These are phyloP conservation scores for Hypotaenidia okinawae DNA, from an alignment of 2,797 vertebrate species.

Conservation along the genomic window DNA sequence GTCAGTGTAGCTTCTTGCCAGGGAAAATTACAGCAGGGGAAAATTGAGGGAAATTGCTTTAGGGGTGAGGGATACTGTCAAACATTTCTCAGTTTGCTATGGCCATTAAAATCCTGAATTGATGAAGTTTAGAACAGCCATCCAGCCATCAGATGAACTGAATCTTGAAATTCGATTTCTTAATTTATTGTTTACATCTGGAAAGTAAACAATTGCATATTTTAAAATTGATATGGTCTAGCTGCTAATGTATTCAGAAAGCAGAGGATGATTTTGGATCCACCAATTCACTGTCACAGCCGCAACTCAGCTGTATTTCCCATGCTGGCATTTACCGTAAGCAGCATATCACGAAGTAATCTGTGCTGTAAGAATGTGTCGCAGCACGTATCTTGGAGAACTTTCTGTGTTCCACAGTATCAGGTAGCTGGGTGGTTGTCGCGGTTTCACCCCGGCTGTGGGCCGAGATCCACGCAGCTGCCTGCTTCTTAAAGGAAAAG, in stretches of 20 bases:
- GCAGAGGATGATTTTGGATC: background rate
- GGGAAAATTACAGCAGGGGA: background rate
- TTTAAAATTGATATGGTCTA: background rate
- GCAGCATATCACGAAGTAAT: background rate
- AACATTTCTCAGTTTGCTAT: background rate
- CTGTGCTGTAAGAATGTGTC: background rate
- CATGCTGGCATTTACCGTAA: background rate
- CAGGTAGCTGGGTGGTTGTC: background rate
- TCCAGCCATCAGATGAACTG: background rate
- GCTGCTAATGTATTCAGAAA: background rate
- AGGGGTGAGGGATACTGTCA: background rate
- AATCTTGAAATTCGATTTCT: background rate
- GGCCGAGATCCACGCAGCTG: too few relatives aligned
- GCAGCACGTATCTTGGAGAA: background rate
- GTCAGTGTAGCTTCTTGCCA: background rate
- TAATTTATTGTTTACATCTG: background rate
- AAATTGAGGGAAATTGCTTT: background rate
- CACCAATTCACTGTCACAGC: background rate
- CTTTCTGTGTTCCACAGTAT: background rate
- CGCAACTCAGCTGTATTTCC: background rate
- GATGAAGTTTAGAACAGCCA: background rate
- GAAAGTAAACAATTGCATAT: background rate
- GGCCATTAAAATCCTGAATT: background rate
- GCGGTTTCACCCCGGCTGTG: too few relatives aligned
- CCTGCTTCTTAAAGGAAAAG: too few relatives aligned